Conservation (phyloP, 2,113 vertebrate genomes). For the Clarias batrachus region DNA sequence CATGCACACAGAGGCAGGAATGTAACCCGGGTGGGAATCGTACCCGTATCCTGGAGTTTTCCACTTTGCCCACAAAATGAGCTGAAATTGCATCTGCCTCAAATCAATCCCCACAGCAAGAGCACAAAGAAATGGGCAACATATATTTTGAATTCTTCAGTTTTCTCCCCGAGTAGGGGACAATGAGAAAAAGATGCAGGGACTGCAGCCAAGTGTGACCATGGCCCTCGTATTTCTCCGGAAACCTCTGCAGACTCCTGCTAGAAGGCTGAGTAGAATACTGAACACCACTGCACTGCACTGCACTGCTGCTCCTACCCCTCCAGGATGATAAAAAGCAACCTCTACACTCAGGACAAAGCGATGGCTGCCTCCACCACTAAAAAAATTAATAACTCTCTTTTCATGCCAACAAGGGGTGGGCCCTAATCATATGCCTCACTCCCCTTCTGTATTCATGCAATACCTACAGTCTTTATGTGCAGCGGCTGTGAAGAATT, state of each 20-base stretch:
- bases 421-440: not conserved
- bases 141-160: conserved; percentile 8
- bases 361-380: conserved; percentile 29
- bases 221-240: conserved; percentile 70
- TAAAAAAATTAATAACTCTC: conserved; percentile 31
- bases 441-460: not conserved
- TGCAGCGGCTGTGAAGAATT: conserved; percentile 41
- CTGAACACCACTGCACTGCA: conserved; percentile 72
- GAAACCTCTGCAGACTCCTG: conserved; percentile 59
- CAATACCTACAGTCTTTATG: conserved; percentile 43
- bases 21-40: no score
- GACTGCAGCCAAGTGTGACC: conserved; percentile 74
- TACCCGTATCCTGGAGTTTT: no score
- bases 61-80: no score
- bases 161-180: conserved; percentile 16
- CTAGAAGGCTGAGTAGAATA: conserved; percentile 71
- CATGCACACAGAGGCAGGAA: no score
- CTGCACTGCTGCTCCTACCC: conserved; percentile 58
- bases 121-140: conserved; percentile 10
- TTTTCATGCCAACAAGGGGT: conserved; percentile 2
- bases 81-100: no score
- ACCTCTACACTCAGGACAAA: conserved; percentile 44
- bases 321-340: conserved; percentile 46
- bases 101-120: not conserved
- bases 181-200: conserved; percentile 48